phyloP scores from a whole-genome alignment of 2,888 invertebrate genomes.

The Drosophila kanekoi region DNA sequence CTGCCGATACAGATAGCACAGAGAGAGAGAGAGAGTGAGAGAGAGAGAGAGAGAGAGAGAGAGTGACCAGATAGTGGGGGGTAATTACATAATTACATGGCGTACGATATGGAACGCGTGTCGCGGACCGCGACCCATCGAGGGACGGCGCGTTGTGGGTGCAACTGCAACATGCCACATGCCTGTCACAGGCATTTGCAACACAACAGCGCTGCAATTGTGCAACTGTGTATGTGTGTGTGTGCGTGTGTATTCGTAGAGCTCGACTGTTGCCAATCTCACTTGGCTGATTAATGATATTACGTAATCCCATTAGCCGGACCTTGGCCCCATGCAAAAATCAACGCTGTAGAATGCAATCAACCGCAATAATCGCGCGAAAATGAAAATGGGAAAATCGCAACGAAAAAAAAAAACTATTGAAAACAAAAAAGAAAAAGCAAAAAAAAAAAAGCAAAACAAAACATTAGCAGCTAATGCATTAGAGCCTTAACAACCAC shows the following conservation, averaged over 20 bases:
- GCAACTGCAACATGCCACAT: slow-evolving; percentile 50
- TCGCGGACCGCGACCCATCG: too few relatives aligned
- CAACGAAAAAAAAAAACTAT: slow-evolving; percentile 24
- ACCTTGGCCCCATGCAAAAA: slow-evolving; percentile 39
- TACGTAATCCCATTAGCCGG: slow-evolving; percentile 70
- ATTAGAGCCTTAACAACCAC: slow-evolving; percentile 48
- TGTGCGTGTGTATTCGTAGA: slow-evolving; percentile 3
- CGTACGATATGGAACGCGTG: slow-evolving; percentile 60
- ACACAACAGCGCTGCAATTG: slow-evolving; percentile 14
- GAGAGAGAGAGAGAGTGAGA: background rate
- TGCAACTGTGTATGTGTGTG: slow-evolving; percentile 11
- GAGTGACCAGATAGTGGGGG: slow-evolving; percentile 5
- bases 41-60: background rate
- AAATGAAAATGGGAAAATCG: slow-evolving; percentile 18
- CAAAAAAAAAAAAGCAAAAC: slow-evolving; percentile 1
- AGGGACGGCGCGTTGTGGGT: slow-evolving; percentile 37
- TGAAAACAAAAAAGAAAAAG: slow-evolving; percentile 21
- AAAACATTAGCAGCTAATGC: slow-evolving; percentile 69
- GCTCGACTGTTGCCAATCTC: slow-evolving; percentile 43
- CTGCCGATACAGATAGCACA: background rate
- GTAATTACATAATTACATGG: slow-evolving; percentile 57
- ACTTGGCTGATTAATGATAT: slow-evolving; percentile 77
- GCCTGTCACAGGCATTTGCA: slow-evolving; percentile 50
- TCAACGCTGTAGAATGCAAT: slow-evolving; percentile 50
- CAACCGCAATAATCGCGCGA: slow-evolving; percentile 74